Conservation (phyloP, 2,888 invertebrate genomes). For the Lasioglossum calceatum region DNA sequence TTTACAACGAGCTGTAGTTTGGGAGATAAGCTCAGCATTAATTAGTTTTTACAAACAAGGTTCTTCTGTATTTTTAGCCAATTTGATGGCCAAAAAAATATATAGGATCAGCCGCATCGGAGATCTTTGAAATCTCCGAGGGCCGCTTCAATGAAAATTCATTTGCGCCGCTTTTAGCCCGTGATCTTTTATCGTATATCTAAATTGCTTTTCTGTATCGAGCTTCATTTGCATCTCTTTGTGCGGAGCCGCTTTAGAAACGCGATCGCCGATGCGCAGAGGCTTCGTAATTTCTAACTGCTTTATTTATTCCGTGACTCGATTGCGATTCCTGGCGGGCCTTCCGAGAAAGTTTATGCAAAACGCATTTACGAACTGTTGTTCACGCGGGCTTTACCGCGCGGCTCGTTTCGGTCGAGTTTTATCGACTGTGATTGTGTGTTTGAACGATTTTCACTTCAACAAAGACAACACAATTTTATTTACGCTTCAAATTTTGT, state of each 20-base stretch:
- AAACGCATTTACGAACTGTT: neutral
- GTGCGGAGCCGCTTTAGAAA: neutral
- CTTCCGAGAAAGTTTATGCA: neutral
- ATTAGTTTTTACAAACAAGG: neutral
- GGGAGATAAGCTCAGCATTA: neutral
- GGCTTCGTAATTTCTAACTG: conserved; percentile 15
- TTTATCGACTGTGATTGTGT: neutral
- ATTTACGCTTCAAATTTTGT: neutral
- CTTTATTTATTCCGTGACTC: conserved; percentile 16
- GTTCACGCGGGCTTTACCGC: neutral
- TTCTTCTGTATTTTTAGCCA: neutral
- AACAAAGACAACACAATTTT: neutral
- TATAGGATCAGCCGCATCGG: neutral
- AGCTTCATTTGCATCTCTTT: conserved; percentile 41
- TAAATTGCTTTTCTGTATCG: conserved; percentile 32
- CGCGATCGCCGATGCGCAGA: conserved; percentile 19
- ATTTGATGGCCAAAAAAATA: neutral
- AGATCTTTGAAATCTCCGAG: neutral
- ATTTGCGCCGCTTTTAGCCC: neutral
- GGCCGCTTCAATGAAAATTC: neutral
- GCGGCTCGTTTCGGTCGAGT: neutral
- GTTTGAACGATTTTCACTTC: neutral
- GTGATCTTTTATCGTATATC: conserved; percentile 3
- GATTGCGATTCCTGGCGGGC: neutral
- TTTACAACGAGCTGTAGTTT: neutral